These are phyloP conservation scores for Chlorops oryzae DNA, from an alignment of 1,140 invertebrate species.

Conservation along the genomic window DNA sequence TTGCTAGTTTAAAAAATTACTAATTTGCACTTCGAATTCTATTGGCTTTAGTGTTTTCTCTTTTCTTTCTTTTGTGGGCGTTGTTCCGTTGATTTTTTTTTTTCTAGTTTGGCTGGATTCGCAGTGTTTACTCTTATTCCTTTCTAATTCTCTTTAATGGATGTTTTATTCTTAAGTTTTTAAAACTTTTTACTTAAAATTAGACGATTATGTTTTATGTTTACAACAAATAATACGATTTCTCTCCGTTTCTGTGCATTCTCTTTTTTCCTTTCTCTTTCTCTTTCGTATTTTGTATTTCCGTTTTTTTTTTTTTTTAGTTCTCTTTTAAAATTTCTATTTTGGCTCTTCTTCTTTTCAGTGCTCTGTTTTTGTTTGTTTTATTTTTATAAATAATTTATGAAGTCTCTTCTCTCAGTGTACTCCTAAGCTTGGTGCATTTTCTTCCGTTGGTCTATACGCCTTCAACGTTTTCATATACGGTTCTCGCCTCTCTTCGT, in stretches of 20 bases:
- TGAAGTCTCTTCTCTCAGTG: no score
- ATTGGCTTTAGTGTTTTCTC: slow-evolving; percentile 3
- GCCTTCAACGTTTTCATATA: no score
- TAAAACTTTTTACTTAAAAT: slow-evolving; percentile 13
- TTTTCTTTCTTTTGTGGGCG: not conserved
- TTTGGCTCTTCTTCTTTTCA: slow-evolving; percentile 1
- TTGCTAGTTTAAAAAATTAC: slow-evolving; percentile 7
- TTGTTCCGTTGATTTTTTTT: not conserved
- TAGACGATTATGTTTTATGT: slow-evolving; percentile 4
- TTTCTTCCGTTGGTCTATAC: no score
- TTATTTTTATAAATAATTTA: no score
- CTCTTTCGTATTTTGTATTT: not conserved
- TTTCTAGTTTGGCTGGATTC: not conserved
- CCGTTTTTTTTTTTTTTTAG: not conserved
- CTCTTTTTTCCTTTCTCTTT: not conserved
- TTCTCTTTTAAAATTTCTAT: slow-evolving; percentile 5
- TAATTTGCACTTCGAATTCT: slow-evolving; percentile 1
- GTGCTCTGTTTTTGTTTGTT: no score
- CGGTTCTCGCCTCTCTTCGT: no score
- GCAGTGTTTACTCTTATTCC: no score
- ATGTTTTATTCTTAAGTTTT: slow-evolving; percentile 5
- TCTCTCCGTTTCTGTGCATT: not conserved
- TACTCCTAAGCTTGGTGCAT: no score
- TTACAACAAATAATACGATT: no score
- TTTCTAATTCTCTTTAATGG: not conserved